Evolutionary conservation across 2,888 invertebrate genomes (phyloP), one percentile per base, ranked within the genome.

Genomic region (Nemotelus nigrinus): DNA sequence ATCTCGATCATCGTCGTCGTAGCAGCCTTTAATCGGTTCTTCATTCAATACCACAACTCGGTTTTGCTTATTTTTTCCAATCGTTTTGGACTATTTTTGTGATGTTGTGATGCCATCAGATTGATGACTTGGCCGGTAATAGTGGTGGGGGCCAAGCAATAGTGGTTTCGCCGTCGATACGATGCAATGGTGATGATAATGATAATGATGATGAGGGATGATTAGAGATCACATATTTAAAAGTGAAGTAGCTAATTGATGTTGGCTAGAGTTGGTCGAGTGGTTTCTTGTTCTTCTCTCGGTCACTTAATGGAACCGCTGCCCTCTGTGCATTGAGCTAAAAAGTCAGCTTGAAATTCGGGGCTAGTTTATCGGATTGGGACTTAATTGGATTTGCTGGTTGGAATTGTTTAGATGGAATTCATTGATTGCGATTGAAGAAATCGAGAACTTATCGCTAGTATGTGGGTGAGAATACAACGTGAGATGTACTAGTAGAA

Each of bases 171-270:
- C 7, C 57, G 63, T 47, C 60, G 74, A 74, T 74, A 48, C 44
- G 43, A 71, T 71, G 53, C 55, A 41, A 47, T 74, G 74, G 74
- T 74, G 74, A 74, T 74, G 74, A 74, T 74, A 74, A 72, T 72
- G 72, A 72, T 72, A 72, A 74, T 74, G 74, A 60, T 74, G 74
- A 74, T 74, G 74, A 74, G 74, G 60, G 74, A 74, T 74, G 74
- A 74, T 74, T 74, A 74, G 74, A 74, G 74, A 74, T 60, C 48
- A 74, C 63, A 74, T 60, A 72, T 58, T 58, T 72, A 60, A 60
- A 74, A 74, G 74, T 74, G 60, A 74, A 74, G 74, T 74, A 74
- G 74, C 74, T 74, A 60, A 70, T 70, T 70, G 70, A 70, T 70
- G 70, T 70, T 70, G 70, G 70, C 44, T 55, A 55, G 70, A 70